Evolutionary conservation across 1,140 invertebrate genomes (phyloP).

Genomic region (Drosophila arawakana): DNA sequence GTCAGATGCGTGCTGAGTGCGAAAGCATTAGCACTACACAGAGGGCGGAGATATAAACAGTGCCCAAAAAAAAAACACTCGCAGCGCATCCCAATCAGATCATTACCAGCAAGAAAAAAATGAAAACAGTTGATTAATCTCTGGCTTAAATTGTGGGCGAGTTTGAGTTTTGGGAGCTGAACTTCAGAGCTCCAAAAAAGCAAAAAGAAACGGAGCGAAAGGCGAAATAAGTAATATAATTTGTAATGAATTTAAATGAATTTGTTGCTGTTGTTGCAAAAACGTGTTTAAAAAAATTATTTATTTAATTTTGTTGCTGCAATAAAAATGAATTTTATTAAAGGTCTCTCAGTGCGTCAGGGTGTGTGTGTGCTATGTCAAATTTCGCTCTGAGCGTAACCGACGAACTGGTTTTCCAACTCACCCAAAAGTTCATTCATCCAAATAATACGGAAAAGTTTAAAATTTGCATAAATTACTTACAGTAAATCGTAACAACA

Average conservation of each 20-base stretch:
- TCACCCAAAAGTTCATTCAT: conserved; percentile 72
- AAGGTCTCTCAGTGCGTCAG: conserved; percentile 37
- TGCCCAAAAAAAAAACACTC: background rate
- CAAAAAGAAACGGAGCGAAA: conserved; percentile 5
- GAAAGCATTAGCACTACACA: conserved; percentile 46
- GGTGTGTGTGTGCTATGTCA: conserved; percentile 13
- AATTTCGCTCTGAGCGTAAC: conserved; percentile 30
- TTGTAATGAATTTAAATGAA: background rate
- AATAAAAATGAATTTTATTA: conserved; percentile 71
- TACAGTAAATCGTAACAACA: conserved; percentile 42
- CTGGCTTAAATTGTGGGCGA: conserved; percentile 17
- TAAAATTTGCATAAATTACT: conserved; percentile 80
- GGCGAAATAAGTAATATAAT: conserved; percentile 5
- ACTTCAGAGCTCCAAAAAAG: background rate
- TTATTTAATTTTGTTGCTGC: conserved; percentile 39
- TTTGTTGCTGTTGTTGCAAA: conserved; percentile 3
- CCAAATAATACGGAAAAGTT: conserved; percentile 83
- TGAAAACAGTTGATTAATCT: conserved; percentile 39
- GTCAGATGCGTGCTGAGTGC: conserved; percentile 46
- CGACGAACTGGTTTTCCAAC: conserved; percentile 62
- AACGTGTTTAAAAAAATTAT: conserved; percentile 46
- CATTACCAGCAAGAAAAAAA: background rate
- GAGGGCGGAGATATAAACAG: conserved; percentile 2
- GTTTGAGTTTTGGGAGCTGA: conserved; percentile 11
- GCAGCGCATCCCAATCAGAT: background rate